Evolutionary conservation across 2,888 invertebrate species (phyloP), one percentile per base, ranked within the genome.

Genomic region (Aphidius colemani): DNA sequence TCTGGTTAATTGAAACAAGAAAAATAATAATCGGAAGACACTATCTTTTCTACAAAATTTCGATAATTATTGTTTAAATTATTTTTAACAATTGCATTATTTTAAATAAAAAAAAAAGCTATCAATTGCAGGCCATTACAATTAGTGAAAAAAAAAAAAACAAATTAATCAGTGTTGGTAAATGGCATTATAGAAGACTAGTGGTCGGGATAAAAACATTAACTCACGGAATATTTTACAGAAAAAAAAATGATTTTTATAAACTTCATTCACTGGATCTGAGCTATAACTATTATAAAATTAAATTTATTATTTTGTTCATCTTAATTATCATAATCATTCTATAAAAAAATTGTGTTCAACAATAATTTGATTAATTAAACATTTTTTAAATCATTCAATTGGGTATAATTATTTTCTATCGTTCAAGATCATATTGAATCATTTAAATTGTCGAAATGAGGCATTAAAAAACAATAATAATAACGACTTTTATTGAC

Each of bases 311-410:
- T 62, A 66, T 69, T 61, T 64, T 55, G 63, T 70, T 71, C 43
- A 67, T 62, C 63, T 62, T 66, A 71, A 68, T 57, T 46, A 44
- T 18, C 44, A 55, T 55, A 73, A 74, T 75, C 73, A 74, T 69
- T 71, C 74, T 77, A 76, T 71, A 79, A 78, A 77, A 78, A 79
- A 78, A 80, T 71, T 69, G 73, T 75, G 74, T 75, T 75, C 76
- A 80, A 80, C 77, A 75, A 72, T 73, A 74, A 74, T 73, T 75
- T 74, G 72, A 71, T 75, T 75, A 72, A 65, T 74, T 70, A 59
- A 40, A 63, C 56, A 64, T 62, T 65, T 67, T 11, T 41, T 50
- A 48, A 30, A 48, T 48, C 13, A 48, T 48, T 11, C 7, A 68
- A 64, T 61, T 67, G 62, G 68, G 63, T 70, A 68, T 67, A 63